Base-by-base conservation (phyloP, 2,113 vertebrate genomes). In the Perognathus longimembris region DNA sequence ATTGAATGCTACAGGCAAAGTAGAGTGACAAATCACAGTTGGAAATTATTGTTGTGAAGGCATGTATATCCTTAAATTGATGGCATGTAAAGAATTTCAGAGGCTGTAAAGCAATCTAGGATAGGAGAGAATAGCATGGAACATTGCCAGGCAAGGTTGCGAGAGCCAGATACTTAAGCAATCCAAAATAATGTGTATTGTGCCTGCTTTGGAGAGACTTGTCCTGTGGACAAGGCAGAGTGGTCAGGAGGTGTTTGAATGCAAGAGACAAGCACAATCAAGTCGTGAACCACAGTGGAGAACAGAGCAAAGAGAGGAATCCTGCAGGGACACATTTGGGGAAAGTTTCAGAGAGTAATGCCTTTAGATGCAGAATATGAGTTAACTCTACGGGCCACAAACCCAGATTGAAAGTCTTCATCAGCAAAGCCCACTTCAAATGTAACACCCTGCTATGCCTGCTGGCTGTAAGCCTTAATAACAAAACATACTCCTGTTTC, bases 41-140 rank as follows among this genome's bases (percentile, higher is more conserved):
- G 38, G 86, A 78, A 83, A 75, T 83, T 66, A 7, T 32, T 28
- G 42, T 76, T 61, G 30, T 66, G 38, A 89, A 89, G 57, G 38
- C 81, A 26, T 12, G 32, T 85, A 40, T 70, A 40, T 57, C 82
- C 38, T 85, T 59, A 32, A 61, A 76, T 91, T 54, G 38, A 34
- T 90, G 63, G 79, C 36, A 75, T 71, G 77, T 80, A 59, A 91
- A 76, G 88, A 84, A 89, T 90, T 86, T 79, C 77, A 67, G 67
- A 82, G 54, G 59, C 34, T 61, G 54, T 70, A 91, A 91, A 73
- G 54, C 36, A 76, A 90, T 66, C 45, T 12, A 66, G 26, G 34
- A 75, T 20, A 24, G 28, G 38, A 20, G 24, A 38, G 7, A 26
- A 30, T 11, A 67, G 3, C 36, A 92, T 54, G 42, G 20, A 7